Conservation (phyloP, 2,797 vertebrate species). For the Macroramphosus scolopax region DNA sequence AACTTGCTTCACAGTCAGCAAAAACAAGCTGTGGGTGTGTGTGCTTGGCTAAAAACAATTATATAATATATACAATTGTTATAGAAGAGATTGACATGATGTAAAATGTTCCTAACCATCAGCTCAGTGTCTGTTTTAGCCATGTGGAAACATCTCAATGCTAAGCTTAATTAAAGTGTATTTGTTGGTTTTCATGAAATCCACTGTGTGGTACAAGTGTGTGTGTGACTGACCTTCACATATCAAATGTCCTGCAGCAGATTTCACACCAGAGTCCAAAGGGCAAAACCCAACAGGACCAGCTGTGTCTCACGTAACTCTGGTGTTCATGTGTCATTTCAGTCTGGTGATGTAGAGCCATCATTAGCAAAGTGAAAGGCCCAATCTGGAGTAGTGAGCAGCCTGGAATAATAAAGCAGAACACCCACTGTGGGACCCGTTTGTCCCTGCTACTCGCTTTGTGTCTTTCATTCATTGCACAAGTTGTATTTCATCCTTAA, state of each 20-base stretch:
- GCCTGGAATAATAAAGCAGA: conserved; percentile 35
- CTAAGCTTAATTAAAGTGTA: conserved; percentile 37
- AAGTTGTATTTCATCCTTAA: conserved; percentile 2
- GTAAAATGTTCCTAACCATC: no score
- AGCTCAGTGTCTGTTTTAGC: no score
- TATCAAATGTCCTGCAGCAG: conserved; percentile 44
- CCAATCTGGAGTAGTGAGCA: conserved; percentile 37
- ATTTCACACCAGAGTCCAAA: conserved; percentile 53
- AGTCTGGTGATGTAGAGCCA: conserved; percentile 36
- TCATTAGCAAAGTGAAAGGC: conserved; percentile 45
- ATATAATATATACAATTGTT: no score
- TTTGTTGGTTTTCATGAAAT: conserved; percentile 21
- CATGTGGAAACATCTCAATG: conserved; percentile 32
- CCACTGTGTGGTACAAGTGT: not conserved
- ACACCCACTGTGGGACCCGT: conserved; percentile 19
- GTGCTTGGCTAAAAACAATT: no score
- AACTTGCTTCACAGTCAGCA: no score
- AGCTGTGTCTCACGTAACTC: conserved; percentile 49
- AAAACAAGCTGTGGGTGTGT: no score
- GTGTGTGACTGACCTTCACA: conserved; percentile 37
- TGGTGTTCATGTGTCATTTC: conserved; percentile 29
- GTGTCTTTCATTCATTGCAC: conserved; percentile 16
- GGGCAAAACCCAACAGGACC: conserved; percentile 38
- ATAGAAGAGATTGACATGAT: conserved; percentile 9
- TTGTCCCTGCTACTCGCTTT: conserved; percentile 10